Evolutionary conservation across 2,797 vertebrate species (phyloP).

Genomic region (Ibycter americanus): DNA sequence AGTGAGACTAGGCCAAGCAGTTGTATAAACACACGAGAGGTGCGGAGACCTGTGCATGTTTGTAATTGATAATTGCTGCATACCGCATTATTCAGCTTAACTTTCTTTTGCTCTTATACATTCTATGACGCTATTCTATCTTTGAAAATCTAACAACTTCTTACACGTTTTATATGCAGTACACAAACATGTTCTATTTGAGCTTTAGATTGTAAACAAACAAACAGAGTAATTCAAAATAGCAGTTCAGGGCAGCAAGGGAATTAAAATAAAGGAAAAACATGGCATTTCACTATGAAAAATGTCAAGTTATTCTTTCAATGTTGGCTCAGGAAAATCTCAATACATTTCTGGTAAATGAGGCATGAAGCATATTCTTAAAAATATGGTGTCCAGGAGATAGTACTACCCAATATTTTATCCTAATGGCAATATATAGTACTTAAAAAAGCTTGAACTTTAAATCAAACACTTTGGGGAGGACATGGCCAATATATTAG

Average conservation of each 20-base stretch:
- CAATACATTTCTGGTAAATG: constrained; percentile 59
- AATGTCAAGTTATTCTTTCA: constrained; percentile 39
- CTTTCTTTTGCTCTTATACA: not conserved
- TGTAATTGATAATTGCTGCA: not conserved
- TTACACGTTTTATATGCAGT: not conserved
- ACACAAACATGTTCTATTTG: not conserved
- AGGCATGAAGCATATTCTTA: constrained; percentile 42
- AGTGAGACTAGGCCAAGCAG: not conserved
- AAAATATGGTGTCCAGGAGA: constrained; percentile 26
- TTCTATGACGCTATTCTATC: not conserved
- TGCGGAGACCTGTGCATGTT: not conserved
- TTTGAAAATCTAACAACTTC: not conserved
- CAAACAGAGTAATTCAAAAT: not conserved
- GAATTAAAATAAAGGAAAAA: constrained; percentile 35
- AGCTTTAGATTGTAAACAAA: not conserved
- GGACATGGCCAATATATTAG: not conserved
- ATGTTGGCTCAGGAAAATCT: constrained; percentile 50
- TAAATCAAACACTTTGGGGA: constrained; percentile 46
- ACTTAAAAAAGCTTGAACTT: constrained; percentile 36
- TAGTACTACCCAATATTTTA: constrained; percentile 35
- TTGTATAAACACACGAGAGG: no score
- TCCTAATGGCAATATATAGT: not conserved
- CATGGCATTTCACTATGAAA: not conserved
- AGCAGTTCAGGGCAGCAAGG: not conserved
- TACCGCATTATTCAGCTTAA: not conserved